Conservation (phyloP, 2,113 vertebrate species). For the Prionailurus viverrinus region DNA sequence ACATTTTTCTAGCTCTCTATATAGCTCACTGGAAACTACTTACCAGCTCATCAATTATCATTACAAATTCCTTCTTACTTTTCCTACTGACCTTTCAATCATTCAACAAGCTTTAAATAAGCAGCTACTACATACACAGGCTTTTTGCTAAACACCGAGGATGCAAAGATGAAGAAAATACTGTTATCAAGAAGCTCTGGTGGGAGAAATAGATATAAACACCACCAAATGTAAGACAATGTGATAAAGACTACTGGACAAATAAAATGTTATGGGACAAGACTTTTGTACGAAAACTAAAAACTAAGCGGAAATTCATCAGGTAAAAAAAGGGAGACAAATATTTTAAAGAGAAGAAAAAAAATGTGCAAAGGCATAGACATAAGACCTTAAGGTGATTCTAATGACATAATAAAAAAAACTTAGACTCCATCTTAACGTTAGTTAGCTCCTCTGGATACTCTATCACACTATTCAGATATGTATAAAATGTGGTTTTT, state of each 20-base stretch:
- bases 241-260: not conserved
- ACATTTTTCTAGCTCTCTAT: not conserved
- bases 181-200: constrained; percentile 21
- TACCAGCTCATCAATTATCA: constrained; percentile 7
- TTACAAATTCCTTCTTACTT: constrained; percentile 4
- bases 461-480: constrained; percentile 34
- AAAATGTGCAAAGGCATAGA: constrained; percentile 39
- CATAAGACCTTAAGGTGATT: not conserved
- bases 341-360: not conserved
- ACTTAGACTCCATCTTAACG: not conserved
- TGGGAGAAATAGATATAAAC: not conserved
- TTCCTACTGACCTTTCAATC: not conserved
- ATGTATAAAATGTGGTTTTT: constrained; percentile 5
- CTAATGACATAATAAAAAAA: constrained; percentile 48
- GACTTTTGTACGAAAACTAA: constrained; percentile 31
- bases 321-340: constrained; percentile 19
- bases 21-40: not conserved
- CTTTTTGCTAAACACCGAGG: not conserved
- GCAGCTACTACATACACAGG: constrained; percentile 24
- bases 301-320: constrained; percentile 43
- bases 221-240: not conserved
- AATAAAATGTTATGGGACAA: constrained; percentile 1
- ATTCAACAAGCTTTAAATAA: constrained; percentile 46
- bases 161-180: constrained; percentile 51
- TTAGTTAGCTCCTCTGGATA: constrained; percentile 35